Conservation (phyloP, 2,888 invertebrate species). For the Cryptocephalus moraei region DNA sequence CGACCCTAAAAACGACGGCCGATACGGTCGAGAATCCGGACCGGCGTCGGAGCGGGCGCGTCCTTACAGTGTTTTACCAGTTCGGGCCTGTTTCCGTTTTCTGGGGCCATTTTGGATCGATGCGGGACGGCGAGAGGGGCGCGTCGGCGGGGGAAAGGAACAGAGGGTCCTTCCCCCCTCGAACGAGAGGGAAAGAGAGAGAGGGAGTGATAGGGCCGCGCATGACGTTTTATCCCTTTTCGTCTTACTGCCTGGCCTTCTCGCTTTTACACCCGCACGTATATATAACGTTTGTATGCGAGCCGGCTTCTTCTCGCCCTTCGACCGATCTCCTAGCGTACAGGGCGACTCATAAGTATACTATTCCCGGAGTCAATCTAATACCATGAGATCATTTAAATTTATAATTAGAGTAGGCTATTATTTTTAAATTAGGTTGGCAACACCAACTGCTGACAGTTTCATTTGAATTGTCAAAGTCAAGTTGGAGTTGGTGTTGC, state of each 20-base stretch:
- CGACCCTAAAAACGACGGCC: constrained; percentile 32
- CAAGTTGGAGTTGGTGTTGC: no score
- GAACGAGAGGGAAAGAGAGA: constrained; percentile 36
- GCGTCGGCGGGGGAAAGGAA: constrained; percentile 8
- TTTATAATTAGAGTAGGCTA: no score
- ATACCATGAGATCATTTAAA: no score
- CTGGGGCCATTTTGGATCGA: constrained; percentile 42
- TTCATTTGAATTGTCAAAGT: no score
- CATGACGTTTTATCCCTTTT: constrained; percentile 41
- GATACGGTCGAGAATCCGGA: constrained; percentile 32
- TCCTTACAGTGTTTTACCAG: constrained; percentile 38
- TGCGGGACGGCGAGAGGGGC: constrained; percentile 34
- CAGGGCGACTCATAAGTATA: no score
- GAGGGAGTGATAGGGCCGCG: constrained; percentile 31
- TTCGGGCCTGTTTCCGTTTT: constrained; percentile 32
- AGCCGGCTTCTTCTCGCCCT: no score
- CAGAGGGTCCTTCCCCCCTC: no score
- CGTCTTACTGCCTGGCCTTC: constrained; percentile 32
- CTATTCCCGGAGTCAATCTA: no score
- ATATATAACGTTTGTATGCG: no score
- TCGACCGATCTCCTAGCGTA: no score
- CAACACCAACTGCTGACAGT: no score
- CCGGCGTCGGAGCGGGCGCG: constrained; percentile 20
- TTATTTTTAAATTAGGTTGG: no score
- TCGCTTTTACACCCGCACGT: constrained; percentile 29